Evolutionary conservation across 2,113 vertebrate genomes (phyloP), one percentile per base, ranked within the genome.

Genomic region (Phylloscopus trochiloides): DNA sequence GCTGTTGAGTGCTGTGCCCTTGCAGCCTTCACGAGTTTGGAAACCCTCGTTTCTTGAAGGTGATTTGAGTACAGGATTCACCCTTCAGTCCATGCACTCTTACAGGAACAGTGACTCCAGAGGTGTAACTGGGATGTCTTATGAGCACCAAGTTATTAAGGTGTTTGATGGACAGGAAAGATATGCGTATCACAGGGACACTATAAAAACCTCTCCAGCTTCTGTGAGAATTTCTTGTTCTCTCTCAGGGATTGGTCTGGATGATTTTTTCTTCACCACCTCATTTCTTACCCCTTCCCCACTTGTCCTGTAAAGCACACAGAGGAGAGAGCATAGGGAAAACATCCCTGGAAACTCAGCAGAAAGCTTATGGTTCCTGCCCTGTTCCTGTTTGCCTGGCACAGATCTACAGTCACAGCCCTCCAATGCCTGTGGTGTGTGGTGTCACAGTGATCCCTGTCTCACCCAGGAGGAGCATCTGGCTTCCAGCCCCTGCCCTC

Each of bases 261-360:
- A 12, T 51, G 11, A 82, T 31, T 61, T 78, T 94, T 47, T 51
- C 26, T 74, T 34, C 42, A 61, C 7, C 34, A 24, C 5, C 47
- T 68, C 29, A 16, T 51, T 72, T 72, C 45, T 52, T 19, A 12
- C 3, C 6, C 10, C 26, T 70, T 47, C 25, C 54, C 20, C 55
- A 12, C 45, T 68, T 42, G 25, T 45, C 45, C n/a, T 34, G 29
- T 40, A 36, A 57, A 72, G 34, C n/a, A n/a, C 13, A 11, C 2
- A 10, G 50, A 48, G 20, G 20, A 89, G n/a, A 21, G 48, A 59
- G n/a, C 57, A 40, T 5, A 4, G 11, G n/a, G 34, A 13, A 86
- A 45, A 24, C 0, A 0, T 67, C 28, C 17, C 87, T 59, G 65
- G 54, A 34, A 55, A 38, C 0, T 0, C 28, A 38, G 47, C 65